Evolutionary conservation across 2,113 vertebrate genomes (phyloP), one percentile per base, ranked within the genome.

Genomic region (Aegotheles bennettii): DNA sequence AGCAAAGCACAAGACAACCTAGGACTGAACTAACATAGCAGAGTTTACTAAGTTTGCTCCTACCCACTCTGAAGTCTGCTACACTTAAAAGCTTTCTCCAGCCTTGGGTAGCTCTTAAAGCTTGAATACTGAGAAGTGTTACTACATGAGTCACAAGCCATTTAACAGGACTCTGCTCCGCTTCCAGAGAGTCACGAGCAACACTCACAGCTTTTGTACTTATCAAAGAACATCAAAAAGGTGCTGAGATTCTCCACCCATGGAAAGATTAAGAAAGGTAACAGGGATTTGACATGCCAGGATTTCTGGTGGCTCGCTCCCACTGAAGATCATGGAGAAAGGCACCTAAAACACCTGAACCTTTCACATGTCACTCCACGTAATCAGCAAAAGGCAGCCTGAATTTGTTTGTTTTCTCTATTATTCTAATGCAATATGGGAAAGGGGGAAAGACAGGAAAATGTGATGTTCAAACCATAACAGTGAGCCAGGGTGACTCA

Each of bases 131-230:
- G 70, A 57, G 63, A 85, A 86, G 35, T 42, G 59, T 63, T 53
- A 61, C 71, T 47, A 50, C 59, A 57, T 90, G 94, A 94, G 83
- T 86, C 83, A 92, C 83, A 92, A 84, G 80, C 40, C 70, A 86
- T 80, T 87, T 84, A 80, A 83, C 18, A 79, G 85, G 77, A 82
- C 76, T 74, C 71, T 65, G 35, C 56, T 74, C 53, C n/a, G 70
- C 64, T 84, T 84, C 70, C 77, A 78, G 73, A 70, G 50, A 87
- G 53, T 79, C 33, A 33, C 5, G 2, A 87, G 84, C 59, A 60
- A 54, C 0, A 8, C 70, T 61, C 2, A 1, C 57, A 73, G 74
- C 53, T 79, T 87, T 91, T 36, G 71, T 65, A 59, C 45, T 65
- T 78, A 88, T 56, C 91, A 59, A 87, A 88, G 69, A 61, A 24